Conservation (phyloP, 2,888 invertebrate genomes). For the Ormia ochracea region DNA sequence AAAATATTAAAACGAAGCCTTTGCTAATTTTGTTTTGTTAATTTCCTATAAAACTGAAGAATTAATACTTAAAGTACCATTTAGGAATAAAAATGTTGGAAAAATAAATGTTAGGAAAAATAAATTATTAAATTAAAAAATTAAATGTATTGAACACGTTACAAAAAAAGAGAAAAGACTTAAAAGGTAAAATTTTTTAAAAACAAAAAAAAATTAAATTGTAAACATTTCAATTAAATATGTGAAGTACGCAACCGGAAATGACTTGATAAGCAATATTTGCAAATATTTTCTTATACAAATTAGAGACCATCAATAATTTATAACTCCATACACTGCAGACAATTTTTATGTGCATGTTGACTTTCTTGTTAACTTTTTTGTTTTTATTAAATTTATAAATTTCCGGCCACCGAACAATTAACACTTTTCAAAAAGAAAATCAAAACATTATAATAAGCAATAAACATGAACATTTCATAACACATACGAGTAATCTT, state of each 20-base stretch:
- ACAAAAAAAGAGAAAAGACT: too few species aligned
- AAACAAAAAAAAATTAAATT: not conserved
- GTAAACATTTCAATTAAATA: not conserved
- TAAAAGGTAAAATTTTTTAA: too few species aligned
- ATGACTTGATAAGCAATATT: not conserved
- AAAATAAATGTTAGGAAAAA: too few species aligned
- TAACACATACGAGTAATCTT: not conserved
- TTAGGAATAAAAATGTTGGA: too few species aligned
- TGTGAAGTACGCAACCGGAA: not conserved
- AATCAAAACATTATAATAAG: conserved; percentile 13
- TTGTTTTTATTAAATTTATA: not conserved
- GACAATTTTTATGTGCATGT: not conserved
- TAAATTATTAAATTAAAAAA: too few species aligned
- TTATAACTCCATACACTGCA: not conserved
- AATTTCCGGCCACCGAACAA: conserved; percentile 45
- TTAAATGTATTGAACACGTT: too few species aligned
- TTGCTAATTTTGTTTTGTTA: too few species aligned
- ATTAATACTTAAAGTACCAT: too few species aligned
- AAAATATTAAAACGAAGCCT: too few species aligned
- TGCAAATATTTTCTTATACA: conserved; percentile 1
- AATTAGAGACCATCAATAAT: not conserved
- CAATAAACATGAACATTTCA: conserved; percentile 35
- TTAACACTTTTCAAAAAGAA: conserved; percentile 41
- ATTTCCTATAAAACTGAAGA: too few species aligned
- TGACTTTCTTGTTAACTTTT: conserved; percentile 5